Evolutionary conservation across 2,113 vertebrate genomes (phyloP).

Genomic region (Rafetus swinhoei): DNA sequence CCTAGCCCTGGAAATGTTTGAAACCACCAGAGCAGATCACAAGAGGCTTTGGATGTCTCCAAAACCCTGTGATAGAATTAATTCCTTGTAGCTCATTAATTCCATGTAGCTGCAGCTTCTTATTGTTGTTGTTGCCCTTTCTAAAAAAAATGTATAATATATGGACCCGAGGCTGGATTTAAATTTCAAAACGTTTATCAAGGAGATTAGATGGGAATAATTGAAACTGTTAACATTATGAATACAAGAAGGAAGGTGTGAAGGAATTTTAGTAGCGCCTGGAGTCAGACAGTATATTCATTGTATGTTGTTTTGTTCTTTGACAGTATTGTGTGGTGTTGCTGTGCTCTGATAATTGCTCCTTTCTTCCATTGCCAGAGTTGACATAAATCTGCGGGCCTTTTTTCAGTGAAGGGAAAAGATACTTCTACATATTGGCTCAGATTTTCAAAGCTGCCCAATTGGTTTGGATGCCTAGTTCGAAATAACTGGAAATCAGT

Average conservation of each 20-base stretch:
- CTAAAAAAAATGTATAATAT: background rate
- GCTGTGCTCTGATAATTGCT: slow-evolving; percentile 55
- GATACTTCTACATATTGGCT: background rate
- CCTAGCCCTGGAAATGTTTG: slow-evolving; percentile 14
- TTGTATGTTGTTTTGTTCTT: slow-evolving; percentile 27
- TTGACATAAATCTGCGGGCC: slow-evolving; percentile 30
- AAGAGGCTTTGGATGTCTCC: slow-evolving; percentile 12
- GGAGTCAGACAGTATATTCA: slow-evolving; percentile 10
- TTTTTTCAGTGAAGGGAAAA: background rate
- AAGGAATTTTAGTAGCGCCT: slow-evolving; percentile 36
- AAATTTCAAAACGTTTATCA: slow-evolving; percentile 62
- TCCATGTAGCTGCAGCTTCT: background rate
- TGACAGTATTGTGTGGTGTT: slow-evolving; percentile 26
- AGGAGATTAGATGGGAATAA: slow-evolving; percentile 67
- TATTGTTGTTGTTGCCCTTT: background rate
- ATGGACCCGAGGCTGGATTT: slow-evolving; percentile 40
- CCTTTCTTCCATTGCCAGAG: slow-evolving; percentile 10
- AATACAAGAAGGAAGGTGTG: slow-evolving; percentile 14
- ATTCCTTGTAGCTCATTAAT: slow-evolving; percentile 39
- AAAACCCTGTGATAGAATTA: slow-evolving; percentile 34
- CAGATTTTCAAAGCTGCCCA: background rate
- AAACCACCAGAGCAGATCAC: slow-evolving; percentile 7
- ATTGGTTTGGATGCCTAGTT: fast-evolving
- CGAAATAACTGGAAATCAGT: background rate
- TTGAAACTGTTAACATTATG: slow-evolving; percentile 63